A percentile compares a stretch with the other conserved stretches of the same genome.
Evolutionary conservation across 2,888 invertebrate species (phyloP).

Genomic region (Caenorhabditis japonica): DNA sequence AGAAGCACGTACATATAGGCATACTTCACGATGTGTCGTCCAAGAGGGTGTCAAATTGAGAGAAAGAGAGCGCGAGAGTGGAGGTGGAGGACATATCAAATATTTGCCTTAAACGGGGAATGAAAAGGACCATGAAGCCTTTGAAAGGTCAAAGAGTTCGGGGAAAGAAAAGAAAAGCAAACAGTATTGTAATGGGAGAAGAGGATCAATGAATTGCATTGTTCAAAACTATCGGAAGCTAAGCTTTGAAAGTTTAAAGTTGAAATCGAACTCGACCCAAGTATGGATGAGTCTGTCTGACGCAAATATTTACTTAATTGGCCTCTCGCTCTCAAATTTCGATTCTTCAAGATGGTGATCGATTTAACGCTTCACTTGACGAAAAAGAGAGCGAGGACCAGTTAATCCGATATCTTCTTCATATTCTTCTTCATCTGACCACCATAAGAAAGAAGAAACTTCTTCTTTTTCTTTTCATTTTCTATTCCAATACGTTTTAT

Average conservation of each 20-base stretch:
- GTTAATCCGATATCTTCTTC: slow-evolving; percentile 29
- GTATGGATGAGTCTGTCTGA: no score
- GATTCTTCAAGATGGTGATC: slow-evolving; percentile 1
- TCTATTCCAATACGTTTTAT: slow-evolving; percentile 22
- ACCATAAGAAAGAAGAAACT: slow-evolving; percentile 10
- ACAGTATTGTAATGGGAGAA: slow-evolving; percentile 10
- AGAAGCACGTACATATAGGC: slow-evolving; percentile 44
- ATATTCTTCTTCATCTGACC: no score
- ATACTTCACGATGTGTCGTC: slow-evolving; percentile 31
- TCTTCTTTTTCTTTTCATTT: slow-evolving; percentile 6
- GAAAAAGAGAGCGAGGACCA: background rate
- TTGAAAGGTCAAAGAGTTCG: slow-evolving; percentile 12
- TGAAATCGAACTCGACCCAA: no score
- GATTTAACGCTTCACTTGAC: slow-evolving; percentile 27
- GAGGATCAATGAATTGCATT: slow-evolving; percentile 32
- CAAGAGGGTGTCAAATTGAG: slow-evolving; percentile 48
- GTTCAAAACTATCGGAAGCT: slow-evolving; percentile 46
- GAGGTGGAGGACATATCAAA: slow-evolving; percentile 34
- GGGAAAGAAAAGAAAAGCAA: slow-evolving; percentile 23
- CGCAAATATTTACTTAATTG: slow-evolving; percentile 47
- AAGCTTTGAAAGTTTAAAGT: slow-evolving; percentile 12
- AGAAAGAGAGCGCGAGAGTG: no score
- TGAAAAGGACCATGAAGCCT: slow-evolving; percentile 25
- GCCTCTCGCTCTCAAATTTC: no score
- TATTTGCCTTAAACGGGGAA: slow-evolving; percentile 34